Conservation (phyloP, 2,113 vertebrate species). For the Salminus brasiliensis region DNA sequence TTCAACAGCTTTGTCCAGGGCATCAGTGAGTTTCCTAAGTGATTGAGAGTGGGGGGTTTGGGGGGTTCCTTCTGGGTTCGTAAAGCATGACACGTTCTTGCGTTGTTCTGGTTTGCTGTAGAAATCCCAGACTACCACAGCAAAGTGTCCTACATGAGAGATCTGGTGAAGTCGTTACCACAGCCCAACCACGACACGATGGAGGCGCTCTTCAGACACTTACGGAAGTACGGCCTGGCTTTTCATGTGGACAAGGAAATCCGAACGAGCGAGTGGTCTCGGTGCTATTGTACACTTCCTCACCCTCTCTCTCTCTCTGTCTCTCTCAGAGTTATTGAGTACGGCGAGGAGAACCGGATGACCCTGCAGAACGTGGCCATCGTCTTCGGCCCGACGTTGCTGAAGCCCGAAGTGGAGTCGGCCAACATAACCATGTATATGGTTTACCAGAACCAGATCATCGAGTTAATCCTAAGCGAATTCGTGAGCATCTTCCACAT, state of each 20-base stretch:
- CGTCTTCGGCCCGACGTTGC: constrained; percentile 92
- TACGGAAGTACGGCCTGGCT: constrained; percentile 90
- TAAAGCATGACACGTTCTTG: not conserved
- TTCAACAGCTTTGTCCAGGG: constrained; percentile 86
- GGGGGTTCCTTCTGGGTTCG: too few species aligned
- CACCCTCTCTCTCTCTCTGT: not conserved
- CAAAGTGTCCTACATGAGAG: constrained; percentile 72
- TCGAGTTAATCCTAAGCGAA: constrained; percentile 90
- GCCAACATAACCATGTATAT: constrained; percentile 89
- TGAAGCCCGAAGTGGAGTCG: constrained; percentile 84
- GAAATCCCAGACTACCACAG: constrained; percentile 78
- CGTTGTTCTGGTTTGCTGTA: constrained; percentile 51
- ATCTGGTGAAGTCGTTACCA: constrained; percentile 83
- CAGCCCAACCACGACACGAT: constrained; percentile 85
- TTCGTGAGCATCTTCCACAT: constrained; percentile 81
- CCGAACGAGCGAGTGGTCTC: too few species aligned
- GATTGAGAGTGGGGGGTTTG: too few species aligned
- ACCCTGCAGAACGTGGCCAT: constrained; percentile 91
- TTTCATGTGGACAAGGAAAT: too few species aligned
- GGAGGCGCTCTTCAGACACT: constrained; percentile 86
- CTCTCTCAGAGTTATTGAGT: constrained; percentile 80
- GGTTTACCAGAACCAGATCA: constrained; percentile 97
- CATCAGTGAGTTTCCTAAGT: constrained; percentile 89
- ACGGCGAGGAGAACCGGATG: constrained; percentile 90
- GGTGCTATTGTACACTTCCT: too few species aligned